Base-by-base conservation (phyloP, 2,797 vertebrate species). In the Pogonophryne albipinna region DNA sequence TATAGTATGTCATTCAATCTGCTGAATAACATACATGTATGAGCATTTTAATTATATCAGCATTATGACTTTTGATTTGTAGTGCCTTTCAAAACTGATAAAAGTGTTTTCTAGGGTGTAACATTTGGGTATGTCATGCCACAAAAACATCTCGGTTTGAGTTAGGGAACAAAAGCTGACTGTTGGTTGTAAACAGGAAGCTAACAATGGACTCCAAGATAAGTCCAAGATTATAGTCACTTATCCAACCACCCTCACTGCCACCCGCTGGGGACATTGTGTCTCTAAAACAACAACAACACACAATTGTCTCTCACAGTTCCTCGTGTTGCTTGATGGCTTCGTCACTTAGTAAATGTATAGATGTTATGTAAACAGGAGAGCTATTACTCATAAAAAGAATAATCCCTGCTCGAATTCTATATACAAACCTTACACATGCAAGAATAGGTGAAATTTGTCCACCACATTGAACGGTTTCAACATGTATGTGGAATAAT, bases 401-500 rank as follows among this genome's bases (percentile, higher is more conserved):
- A 16, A 6, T 10, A 38, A 38, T 38, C 34, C 34, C 34, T 38
- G 34, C 34, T 9, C 34, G 8, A 6, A 38, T 38, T 2, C 8
- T 38, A 38, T 38, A 38, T 38, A 38, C 34, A 38, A 9, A 38
- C 34, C 34, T 38, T 38, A 38, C 2, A 38, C 34, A 6, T 2
- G 34, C 34, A 38, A 9, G 34, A 38, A 38, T 38, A 38, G 34
- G 34, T 38, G 34, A 6, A 38, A 38, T 38, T 2, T 38, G n/a
- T 52, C 2, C 31, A 17, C 19, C 19, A 17, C 19, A 13, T 0
- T 55, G 16, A 74, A 50, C 10, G 50, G 47, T 44, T 55, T 53
- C 17, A 45, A 27, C 10, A 15, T 67, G 19, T 13, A 47, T 50
- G 13, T 71, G 49, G 63, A 75, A 73, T 60, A 8, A 66, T 19